Base-by-base conservation (phyloP, 2,113 vertebrate species). In the Phyllostomus discolor region DNA sequence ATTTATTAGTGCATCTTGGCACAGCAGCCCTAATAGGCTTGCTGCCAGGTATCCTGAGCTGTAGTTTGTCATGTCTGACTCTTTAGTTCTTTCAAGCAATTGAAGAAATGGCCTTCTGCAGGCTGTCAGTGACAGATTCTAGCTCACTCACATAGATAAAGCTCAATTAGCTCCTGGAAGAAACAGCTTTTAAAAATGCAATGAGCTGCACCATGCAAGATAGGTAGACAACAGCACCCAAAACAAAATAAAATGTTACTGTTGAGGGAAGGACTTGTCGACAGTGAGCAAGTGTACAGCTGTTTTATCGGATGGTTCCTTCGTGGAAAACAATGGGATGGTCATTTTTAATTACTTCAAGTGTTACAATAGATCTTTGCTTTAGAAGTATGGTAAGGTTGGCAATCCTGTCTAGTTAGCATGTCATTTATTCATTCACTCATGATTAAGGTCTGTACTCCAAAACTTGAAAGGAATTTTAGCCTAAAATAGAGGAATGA, bases 71-170 rank as follows among this genome's bases (percentile, higher is more conserved):
- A 96, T 97, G 90, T 96, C 96, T 98, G 97, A 97, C 96, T 98
- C 91, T 95, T 98, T 96, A 96, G 90, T 95, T 96, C 98, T 98
- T 96, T 97, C 93, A 97, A 97, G 90, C 90, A 97, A 96, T 94
- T 97, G 97, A 98, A 98, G 97, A 98, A 98, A 98, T 97, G 97
- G 90, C 88, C 97, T 98, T 98, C 98, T 98, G 96, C 96, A 95
- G 95, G 91, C 95, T 98, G 92, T 98, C 97, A 97, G 95, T 97
- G 96, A 98, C 96, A 98, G 96, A 97, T 94, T 98, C 46, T 62
- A 92, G 57, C 92, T 98, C 94, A 95, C 94, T 98, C 95, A 98
- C 81, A 94, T 10, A 97, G 93, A 98, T 95, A 97, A 98, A 98
- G 83, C 78, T 98, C 97, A 98, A 97, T 97, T 98, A 98, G 78